Conservation (phyloP, 2,113 vertebrate genomes). For the Ornithorhynchus anatinus region DNA sequence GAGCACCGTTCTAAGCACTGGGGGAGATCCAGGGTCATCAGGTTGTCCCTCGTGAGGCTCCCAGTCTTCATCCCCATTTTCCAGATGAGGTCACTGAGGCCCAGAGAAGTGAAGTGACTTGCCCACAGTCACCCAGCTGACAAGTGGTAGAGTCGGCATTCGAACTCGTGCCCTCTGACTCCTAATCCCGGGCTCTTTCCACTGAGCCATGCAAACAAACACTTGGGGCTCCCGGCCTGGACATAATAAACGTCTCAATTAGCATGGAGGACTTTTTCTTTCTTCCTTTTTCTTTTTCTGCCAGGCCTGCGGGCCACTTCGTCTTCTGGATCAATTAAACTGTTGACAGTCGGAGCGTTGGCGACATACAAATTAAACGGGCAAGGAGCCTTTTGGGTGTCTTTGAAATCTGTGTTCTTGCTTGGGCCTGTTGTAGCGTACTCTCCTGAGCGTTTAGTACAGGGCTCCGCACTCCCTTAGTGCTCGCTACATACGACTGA, state of each 20-base stretch:
- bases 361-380: background rate
- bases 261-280: slow-evolving; percentile 28
- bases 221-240: background rate
- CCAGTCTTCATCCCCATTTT: no score
- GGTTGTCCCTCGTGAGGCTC: no score
- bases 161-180: no score
- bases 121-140: no score
- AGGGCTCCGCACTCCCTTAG: background rate
- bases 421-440: background rate
- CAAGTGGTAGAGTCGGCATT: no score
- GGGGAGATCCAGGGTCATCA: no score
- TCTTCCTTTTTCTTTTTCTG: background rate
- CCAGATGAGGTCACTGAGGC: no score
- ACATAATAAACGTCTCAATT: slow-evolving; percentile 48
- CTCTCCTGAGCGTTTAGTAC: background rate
- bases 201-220: slow-evolving; percentile 17
- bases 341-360: background rate
- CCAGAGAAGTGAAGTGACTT: no score
- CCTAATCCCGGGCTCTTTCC: no score
- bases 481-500: no score
- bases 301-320: slow-evolving; percentile 17
- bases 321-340: slow-evolving; percentile 29
- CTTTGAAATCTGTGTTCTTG: background rate
- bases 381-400: slow-evolving; percentile 26
- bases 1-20: no score